These are phyloP conservation scores for Sweltsa coloradensis DNA, from an alignment of 1,140 invertebrate genomes.

Conservation along the genomic window DNA sequence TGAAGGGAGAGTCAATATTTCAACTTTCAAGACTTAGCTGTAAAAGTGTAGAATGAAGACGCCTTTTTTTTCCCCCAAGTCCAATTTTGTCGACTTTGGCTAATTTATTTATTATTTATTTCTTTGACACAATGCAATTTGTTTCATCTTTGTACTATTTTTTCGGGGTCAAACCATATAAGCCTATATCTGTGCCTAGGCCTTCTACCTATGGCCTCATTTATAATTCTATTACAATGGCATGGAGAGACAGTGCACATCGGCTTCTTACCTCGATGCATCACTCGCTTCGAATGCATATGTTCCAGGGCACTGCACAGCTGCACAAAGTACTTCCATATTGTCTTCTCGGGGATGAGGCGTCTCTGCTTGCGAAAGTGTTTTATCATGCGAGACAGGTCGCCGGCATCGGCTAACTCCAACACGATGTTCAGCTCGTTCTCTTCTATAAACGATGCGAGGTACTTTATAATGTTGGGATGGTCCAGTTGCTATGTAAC, in stretches of 20 bases:
- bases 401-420: conserved; percentile 68
- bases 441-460: conserved; percentile 59
- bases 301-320: conserved; percentile 54
- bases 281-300: conserved; percentile 54
- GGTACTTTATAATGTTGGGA: conserved; percentile 64
- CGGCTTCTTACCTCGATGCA: conserved; percentile 49
- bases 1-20: too few relatives aligned
- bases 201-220: too few relatives aligned
- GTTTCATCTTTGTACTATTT: too few relatives aligned
- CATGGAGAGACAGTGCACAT: background rate
- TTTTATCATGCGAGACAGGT: conserved; percentile 54
- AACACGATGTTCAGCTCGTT: conserved; percentile 64
- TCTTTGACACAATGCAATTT: too few relatives aligned
- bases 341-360: conserved; percentile 57
- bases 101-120: too few relatives aligned
- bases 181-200: too few relatives aligned
- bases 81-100: too few relatives aligned
- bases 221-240: too few relatives aligned
- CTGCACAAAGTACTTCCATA: conserved; percentile 73
- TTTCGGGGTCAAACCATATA: too few relatives aligned
- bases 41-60: too few relatives aligned
- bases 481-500: conserved; percentile 54
- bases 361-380: conserved; percentile 48
- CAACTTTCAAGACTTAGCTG: too few relatives aligned
- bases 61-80: too few relatives aligned